phyloP scores from a whole-genome alignment of 2,797 vertebrate genomes.

The Leptoclinus maculatus region DNA sequence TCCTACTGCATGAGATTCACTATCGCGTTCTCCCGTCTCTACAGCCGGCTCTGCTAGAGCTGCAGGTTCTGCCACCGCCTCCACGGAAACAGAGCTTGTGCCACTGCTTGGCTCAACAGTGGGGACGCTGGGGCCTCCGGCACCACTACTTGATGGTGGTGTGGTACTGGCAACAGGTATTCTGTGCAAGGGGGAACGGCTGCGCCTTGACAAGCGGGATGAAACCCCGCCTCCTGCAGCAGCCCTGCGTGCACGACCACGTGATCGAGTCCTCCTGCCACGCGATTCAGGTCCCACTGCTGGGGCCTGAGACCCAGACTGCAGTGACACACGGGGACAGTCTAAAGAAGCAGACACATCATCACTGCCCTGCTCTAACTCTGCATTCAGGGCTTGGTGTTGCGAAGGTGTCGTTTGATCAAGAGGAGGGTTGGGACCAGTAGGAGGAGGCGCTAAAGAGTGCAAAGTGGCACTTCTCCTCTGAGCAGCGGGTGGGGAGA shows the following conservation, averaged over 20 bases:
- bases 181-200: conserved; percentile 89
- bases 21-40: conserved; percentile 84
- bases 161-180: conserved; percentile 60
- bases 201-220: conserved; percentile 86
- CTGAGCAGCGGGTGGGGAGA: conserved; percentile 45
- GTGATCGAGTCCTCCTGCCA: conserved; percentile 89
- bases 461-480: conserved; percentile 76
- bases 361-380: conserved; percentile 69
- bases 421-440: conserved; percentile 46
- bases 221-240: conserved; percentile 75
- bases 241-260: conserved; percentile 84
- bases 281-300: conserved; percentile 76
- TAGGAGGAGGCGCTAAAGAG: conserved; percentile 57
- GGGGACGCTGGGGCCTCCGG: conserved; percentile 48
- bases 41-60: conserved; percentile 76
- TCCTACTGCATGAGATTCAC: conserved; percentile 80
- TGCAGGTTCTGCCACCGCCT: conserved; percentile 68
- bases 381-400: conserved; percentile 70
- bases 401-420: conserved; percentile 63
- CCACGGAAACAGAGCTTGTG: conserved; percentile 73
- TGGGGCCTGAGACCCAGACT: conserved; percentile 75
- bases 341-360: conserved; percentile 66
- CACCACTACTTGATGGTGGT: conserved; percentile 55
- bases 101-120: conserved; percentile 71
- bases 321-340: conserved; percentile 77